phyloP scores from a whole-genome alignment of 2,113 vertebrate species.

The Otus sunia region DNA sequence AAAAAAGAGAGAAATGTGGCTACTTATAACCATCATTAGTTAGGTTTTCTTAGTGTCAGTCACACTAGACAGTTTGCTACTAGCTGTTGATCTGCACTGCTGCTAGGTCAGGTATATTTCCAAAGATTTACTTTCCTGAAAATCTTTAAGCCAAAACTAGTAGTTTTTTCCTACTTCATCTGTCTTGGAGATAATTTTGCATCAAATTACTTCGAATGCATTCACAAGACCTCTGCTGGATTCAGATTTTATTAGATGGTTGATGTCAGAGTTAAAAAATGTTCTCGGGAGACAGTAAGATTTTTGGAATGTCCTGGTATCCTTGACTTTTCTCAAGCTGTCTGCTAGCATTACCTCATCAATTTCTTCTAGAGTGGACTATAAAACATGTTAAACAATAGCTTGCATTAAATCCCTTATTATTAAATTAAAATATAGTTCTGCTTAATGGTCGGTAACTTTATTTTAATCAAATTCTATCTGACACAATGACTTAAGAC shows the following conservation, averaged over 20 bases:
- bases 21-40: not conserved
- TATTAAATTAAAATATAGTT: slow-evolving; percentile 15
- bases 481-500: not conserved
- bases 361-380: slow-evolving; percentile 16
- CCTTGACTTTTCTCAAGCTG: slow-evolving; percentile 47
- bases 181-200: slow-evolving; percentile 55
- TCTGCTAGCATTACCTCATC: slow-evolving; percentile 60
- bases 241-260: slow-evolving; percentile 38
- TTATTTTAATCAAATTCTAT: slow-evolving; percentile 1
- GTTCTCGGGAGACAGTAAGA: slow-evolving; percentile 55
- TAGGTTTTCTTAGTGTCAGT: not conserved
- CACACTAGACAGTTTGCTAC: not conserved
- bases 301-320: slow-evolving; percentile 51
- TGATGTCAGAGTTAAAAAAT: slow-evolving; percentile 67
- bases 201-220: slow-evolving; percentile 24
- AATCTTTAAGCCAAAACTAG: not conserved
- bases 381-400: slow-evolving; percentile 46
- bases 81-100: not conserved
- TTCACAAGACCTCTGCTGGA: slow-evolving; percentile 44
- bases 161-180: slow-evolving; percentile 52
- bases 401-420: not conserved
- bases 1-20: not conserved
- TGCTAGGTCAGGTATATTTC: not conserved
- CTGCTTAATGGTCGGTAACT: not conserved
- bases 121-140: not conserved